phyloP scores from a whole-genome alignment of 2,113 vertebrate species.

The Muscicapa adusta region DNA sequence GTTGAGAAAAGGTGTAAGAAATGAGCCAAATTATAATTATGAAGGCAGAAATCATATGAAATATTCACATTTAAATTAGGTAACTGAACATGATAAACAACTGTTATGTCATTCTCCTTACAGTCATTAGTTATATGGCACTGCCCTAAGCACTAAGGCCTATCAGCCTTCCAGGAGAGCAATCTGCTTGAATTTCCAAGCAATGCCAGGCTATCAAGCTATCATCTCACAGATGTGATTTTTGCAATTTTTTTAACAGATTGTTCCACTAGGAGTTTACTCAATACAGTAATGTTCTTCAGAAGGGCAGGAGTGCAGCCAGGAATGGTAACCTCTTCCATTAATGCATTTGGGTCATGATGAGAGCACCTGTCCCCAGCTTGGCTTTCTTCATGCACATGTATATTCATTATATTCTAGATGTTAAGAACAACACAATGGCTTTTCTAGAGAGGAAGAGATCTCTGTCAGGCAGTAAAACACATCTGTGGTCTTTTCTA shows the following conservation, averaged over 20 bases:
- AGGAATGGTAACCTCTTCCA: background rate
- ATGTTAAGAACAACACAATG: background rate
- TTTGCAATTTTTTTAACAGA: background rate
- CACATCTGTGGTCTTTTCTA: background rate
- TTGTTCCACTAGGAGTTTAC: background rate
- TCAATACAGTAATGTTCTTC: accelerated
- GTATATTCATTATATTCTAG: background rate
- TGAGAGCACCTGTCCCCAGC: background rate
- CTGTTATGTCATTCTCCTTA: background rate
- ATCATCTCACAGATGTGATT: background rate
- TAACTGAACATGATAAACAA: background rate
- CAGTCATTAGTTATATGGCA: background rate
- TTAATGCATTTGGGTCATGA: background rate
- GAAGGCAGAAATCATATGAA: background rate
- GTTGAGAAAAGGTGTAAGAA: background rate
- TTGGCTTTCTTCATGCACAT: background rate
- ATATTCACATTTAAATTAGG: background rate
- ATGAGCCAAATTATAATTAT: background rate
- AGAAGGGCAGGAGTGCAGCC: background rate
- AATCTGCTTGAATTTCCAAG: background rate
- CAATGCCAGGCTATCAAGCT: background rate
- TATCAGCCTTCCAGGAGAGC: background rate
- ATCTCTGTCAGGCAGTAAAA: background rate
- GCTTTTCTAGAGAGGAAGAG: background rate
- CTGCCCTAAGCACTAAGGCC: background rate